A percentile compares a stretch with the other conserved stretches of the same genome.
These are phyloP conservation scores for Centropyge bicolor DNA, from an alignment of 2,797 vertebrate species.

Conservation along the genomic window DNA sequence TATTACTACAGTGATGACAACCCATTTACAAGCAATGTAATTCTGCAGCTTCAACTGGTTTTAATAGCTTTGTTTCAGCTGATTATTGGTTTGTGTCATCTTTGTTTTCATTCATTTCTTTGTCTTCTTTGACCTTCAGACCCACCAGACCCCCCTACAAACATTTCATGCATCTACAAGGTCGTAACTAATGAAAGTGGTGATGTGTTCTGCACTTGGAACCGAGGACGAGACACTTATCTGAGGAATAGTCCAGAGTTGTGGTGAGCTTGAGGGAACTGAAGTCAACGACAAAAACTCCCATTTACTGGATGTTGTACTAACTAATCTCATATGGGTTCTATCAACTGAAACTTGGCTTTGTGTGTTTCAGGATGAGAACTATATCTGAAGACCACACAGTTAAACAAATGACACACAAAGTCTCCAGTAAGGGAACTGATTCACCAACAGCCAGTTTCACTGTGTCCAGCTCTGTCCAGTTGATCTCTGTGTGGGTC, in stretches of 20 bases:
- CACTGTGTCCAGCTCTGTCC: slow-evolving; percentile 48
- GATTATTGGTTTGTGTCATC: neutral
- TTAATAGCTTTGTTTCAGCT: neutral
- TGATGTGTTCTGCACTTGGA: slow-evolving; percentile 87
- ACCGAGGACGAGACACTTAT: slow-evolving; percentile 81
- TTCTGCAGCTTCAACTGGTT: neutral
- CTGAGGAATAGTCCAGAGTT: slow-evolving; percentile 71
- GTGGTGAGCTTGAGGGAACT: slow-evolving; percentile 79
- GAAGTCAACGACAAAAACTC: neutral
- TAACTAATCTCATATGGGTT: neutral
- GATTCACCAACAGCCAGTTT: slow-evolving; percentile 62
- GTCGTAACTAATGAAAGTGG: slow-evolving; percentile 64
- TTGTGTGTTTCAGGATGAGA: slow-evolving; percentile 67
- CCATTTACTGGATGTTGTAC: neutral
- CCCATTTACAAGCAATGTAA: neutral
- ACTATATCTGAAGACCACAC: slow-evolving; percentile 35
- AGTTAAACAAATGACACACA: accelerated
- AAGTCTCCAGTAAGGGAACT: slow-evolving; percentile 3
- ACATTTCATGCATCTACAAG: slow-evolving; percentile 86
- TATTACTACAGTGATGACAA: neutral
- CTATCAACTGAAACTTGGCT: slow-evolving; percentile 4
- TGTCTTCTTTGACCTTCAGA: slow-evolving; percentile 77
- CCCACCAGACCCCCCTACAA: slow-evolving; percentile 86
- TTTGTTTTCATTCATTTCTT: slow-evolving; percentile 6
- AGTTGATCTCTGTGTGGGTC: slow-evolving; percentile 83